These are phyloP conservation scores for Erithacus rubecula DNA, from an alignment of 2,797 vertebrate species.

Conservation along the genomic window DNA sequence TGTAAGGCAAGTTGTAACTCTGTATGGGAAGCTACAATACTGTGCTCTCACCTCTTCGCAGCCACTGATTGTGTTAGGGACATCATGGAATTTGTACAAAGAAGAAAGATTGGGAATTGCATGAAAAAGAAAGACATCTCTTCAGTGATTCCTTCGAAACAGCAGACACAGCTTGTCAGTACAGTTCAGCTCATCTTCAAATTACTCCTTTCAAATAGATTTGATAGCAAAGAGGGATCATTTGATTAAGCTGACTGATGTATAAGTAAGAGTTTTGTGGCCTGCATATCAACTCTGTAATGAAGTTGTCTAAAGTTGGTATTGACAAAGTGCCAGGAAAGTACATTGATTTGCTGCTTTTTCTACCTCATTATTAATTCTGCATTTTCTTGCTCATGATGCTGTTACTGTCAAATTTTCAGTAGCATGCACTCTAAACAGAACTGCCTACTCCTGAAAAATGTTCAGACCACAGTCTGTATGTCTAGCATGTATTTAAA, in stretches of 20 bases:
- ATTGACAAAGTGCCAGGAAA: conserved; percentile 26
- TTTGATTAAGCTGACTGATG: background rate
- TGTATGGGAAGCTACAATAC: background rate
- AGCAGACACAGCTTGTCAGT: background rate
- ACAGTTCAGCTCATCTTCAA: background rate
- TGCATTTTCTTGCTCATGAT: background rate
- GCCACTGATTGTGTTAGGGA: background rate
- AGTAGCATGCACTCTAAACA: background rate
- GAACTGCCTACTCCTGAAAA: background rate
- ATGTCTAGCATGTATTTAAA: background rate
- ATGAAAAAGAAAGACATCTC: background rate
- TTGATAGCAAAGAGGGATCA: background rate
- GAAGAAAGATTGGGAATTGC: background rate
- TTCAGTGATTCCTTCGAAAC: background rate
- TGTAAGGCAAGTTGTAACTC: background rate
- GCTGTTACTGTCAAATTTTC: background rate
- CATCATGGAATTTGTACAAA: background rate
- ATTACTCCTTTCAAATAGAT: background rate
- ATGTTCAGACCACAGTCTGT: background rate
- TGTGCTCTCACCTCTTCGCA: background rate
- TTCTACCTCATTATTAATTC: background rate
- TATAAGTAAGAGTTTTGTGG: background rate
- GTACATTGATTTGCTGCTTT: background rate
- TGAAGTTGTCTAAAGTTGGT: conserved; percentile 12
- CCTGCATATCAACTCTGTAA: background rate